Evolutionary conservation across 2,113 vertebrate species (phyloP), one percentile per base, ranked within the genome.

Genomic region (Macheiramphus alcinus): DNA sequence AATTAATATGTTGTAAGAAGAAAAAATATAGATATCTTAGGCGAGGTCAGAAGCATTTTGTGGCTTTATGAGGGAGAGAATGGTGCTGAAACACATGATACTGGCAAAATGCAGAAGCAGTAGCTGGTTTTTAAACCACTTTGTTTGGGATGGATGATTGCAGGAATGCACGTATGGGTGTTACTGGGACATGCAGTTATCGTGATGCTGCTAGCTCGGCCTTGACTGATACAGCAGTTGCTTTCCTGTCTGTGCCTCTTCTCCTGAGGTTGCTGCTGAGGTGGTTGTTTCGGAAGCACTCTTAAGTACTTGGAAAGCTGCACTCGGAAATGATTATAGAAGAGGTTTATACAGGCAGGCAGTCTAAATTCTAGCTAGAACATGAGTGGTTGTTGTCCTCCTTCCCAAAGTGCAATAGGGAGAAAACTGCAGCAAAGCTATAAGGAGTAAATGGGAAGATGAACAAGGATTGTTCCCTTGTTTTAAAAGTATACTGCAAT

Each of bases 1-100:
- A 97, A 97, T 97, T 97, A 96, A 90, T 92, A 81, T 84, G 86
- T 97, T 85, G 63, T 78, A 96, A 94, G 71, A 71, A 70, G 58
- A 27, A 52, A 26, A 40, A 63, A 78, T 86, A 88, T 72, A 85
- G 61, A 6, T 90, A 86, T 32, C 52, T 91, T 86, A 73, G 16
- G 90, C 92, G 91, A 91, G 93, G 88, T 94, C 92, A 93, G 92
- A 67, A 80, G 83, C 48, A 27, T 93, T 95, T 52, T 53, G 90
- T 93, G 88, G 63, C 56, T 92, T 93, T 47, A n/a, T 15, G 27
- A 85, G 88, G 45, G 80, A 43, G 45, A 16, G 59, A 56, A 27
- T 8, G 56, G 22, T 43, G 26, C 66, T 50, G 48, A 55, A 75
- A 43, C 11, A 1, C 4, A 29, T 9, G 38, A 11, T 47, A 0